Percentiles rank a stretch among this genome's conserved stretches.
These are phyloP conservation scores for Chouioia cunea DNA, from an alignment of 2,888 invertebrate species.

Conservation along the genomic window DNA sequence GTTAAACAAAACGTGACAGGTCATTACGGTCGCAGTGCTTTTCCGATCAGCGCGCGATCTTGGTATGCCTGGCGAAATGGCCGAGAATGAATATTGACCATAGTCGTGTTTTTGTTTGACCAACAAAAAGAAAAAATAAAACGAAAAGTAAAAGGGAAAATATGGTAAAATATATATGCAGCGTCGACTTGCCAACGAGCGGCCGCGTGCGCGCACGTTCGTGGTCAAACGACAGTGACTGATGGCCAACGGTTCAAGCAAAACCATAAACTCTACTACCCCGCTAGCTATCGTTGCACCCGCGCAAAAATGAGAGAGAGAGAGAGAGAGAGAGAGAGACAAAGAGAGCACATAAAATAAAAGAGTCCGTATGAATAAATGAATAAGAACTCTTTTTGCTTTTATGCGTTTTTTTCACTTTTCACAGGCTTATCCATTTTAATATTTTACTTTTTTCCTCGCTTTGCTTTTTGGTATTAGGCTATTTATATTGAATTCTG, in stretches of 20 bases:
- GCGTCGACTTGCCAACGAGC: slow-evolving; percentile 1
- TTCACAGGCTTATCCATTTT: slow-evolving; percentile 14
- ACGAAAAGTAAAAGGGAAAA: slow-evolving; percentile 24
- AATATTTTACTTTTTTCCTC: not conserved
- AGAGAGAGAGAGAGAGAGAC: not conserved
- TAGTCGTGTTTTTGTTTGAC: slow-evolving; percentile 16
- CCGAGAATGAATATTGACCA: slow-evolving; percentile 34
- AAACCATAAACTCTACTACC: slow-evolving; percentile 42
- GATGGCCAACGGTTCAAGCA: slow-evolving; percentile 38
- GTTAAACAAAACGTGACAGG: slow-evolving; percentile 20
- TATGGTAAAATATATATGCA: slow-evolving; percentile 19
- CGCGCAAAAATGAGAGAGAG: not conserved
- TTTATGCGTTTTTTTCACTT: slow-evolving; percentile 10
- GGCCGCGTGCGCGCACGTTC: not conserved
- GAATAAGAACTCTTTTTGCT: slow-evolving; percentile 40
- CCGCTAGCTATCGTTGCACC: not conserved
- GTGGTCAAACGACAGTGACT: slow-evolving; percentile 46
- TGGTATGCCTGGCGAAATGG: not conserved
- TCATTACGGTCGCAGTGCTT: slow-evolving; percentile 9
- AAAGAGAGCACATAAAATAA: slow-evolving; percentile 23
- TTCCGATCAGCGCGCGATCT: slow-evolving; percentile 12
- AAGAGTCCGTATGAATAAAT: slow-evolving; percentile 39
- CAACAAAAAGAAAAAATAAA: not conserved
- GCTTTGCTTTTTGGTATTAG: too few species aligned
- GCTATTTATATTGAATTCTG: not conserved